Percentiles rank a stretch among this genome's conserved stretches.
Evolutionary conservation across 2,113 vertebrate genomes (phyloP).

Genomic region (Ailurus styani): DNA sequence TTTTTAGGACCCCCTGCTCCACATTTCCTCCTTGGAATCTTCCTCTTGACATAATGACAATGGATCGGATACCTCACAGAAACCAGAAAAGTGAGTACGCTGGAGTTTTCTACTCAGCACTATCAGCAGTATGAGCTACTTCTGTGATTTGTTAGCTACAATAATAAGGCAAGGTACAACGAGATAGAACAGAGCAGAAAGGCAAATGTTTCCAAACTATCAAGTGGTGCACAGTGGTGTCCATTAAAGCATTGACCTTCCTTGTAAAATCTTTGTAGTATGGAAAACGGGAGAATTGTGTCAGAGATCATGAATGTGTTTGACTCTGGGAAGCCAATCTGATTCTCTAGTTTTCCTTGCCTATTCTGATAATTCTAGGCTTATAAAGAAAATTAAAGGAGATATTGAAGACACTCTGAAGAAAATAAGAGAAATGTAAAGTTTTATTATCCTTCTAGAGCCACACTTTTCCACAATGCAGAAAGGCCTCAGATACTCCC

Average conservation of each 20-base stretch:
- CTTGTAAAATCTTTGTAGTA: neutral
- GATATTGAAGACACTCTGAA: neutral
- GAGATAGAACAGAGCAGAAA: neutral
- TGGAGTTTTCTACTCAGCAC: neutral
- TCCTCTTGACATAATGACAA: neutral
- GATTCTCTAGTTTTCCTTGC: neutral
- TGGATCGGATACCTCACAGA: neutral
- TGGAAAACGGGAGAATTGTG: neutral
- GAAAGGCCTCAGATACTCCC: neutral
- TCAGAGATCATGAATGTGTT: neutral
- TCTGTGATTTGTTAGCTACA: neutral
- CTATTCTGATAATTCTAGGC: neutral
- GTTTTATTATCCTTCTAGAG: neutral
- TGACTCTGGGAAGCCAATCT: neutral
- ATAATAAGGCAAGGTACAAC: neutral
- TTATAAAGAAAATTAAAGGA: neutral
- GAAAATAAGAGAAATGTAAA: neutral
- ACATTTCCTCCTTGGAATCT: neutral
- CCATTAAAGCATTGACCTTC: neutral
- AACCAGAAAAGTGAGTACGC: neutral
- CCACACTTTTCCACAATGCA: neutral
- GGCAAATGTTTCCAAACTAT: neutral
- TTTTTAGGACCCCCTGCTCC: neutral
- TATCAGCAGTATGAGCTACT: neutral
- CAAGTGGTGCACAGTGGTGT: neutral